phyloP scores from a whole-genome alignment of 2,888 invertebrate genomes.

The Melanophora roralis region DNA sequence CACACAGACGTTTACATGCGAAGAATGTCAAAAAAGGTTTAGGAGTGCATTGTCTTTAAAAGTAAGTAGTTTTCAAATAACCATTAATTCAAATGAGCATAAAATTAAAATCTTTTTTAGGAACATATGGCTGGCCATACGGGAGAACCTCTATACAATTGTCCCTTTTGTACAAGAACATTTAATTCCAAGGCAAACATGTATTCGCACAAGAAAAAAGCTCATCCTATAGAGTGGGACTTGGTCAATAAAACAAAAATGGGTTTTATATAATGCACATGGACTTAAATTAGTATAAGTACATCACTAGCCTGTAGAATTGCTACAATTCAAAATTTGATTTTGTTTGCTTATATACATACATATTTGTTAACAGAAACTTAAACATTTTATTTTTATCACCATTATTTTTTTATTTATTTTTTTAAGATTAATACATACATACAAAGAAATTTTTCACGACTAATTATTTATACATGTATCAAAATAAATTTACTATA shows the following conservation, averaged over 20 bases:
- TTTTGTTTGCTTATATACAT: neutral
- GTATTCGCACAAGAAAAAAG: slow-evolving; percentile 75
- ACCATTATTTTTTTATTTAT: no score
- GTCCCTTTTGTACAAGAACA: slow-evolving; percentile 75
- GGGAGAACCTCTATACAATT: slow-evolving; percentile 74
- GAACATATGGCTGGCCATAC: slow-evolving; percentile 76
- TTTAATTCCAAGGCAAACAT: slow-evolving; percentile 76
- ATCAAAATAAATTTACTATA: no score
- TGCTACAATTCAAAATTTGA: no score
- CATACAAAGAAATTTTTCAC: no score
- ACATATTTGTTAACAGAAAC: slow-evolving; percentile 13
- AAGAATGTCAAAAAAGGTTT: slow-evolving; percentile 75
- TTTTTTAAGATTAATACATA: no score
- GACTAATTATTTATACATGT: no score
- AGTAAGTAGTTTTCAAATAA: slow-evolving; percentile 60
- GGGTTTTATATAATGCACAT: slow-evolving; percentile 44
- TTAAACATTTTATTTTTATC: no score
- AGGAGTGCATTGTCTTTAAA: slow-evolving; percentile 74
- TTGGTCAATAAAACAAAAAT: slow-evolving; percentile 52
- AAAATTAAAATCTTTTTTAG: slow-evolving; percentile 61
- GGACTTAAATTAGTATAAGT: no score
- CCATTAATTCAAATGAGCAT: neutral
- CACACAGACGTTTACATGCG: slow-evolving; percentile 69
- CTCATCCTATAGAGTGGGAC: slow-evolving; percentile 75
- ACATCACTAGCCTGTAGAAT: no score